Evolutionary conservation across 2,888 invertebrate genomes (phyloP), one percentile per base, ranked within the genome.

Genomic region (Deladenus siricidicola): DNA sequence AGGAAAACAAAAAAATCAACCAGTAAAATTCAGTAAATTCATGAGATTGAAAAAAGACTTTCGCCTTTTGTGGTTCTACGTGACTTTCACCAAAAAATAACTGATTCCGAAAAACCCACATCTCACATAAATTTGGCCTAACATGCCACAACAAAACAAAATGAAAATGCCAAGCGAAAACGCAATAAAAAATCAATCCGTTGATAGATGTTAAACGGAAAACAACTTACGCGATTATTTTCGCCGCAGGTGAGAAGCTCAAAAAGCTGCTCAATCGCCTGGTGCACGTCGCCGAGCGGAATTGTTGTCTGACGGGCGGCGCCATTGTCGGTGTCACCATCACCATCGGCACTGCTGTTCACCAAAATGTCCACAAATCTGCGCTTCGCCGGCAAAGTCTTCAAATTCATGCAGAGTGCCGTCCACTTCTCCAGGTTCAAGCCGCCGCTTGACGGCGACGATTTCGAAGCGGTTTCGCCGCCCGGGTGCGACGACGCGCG

Each of bases 361-460:
- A 50, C 19, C 19, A 62, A 26, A 6, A 28, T 47, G 14, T 62
- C 62, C 26, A 62, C 34, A 60, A 52, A 62, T 14, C 55, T 29
- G 14, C 45, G 53, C n/a, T 34, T 50, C 17, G 58, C 58, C 23
- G 51, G 14, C 14, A 23, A 19, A 17, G 58, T 58, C 34, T 58
- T 58, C n/a, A 58, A 23, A 4, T 29, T 26, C 19, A 24, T 21
- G 23, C 21, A 49, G 24, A 58, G 43, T 44, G 24, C 39, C 14
- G 26, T 24, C 42, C 49, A 49, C 23, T 43, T 50, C 24, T 58
- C 51, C 10, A 58, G 19, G 23, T 58, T 49, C 26, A 58, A 23
- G 17, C 8, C 26, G 30, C 3, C 24, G 39, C 14, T 34, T 34
- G 39, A 10, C 8, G 39, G 6, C 6, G 39, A 34, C 8, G 14